Percentiles rank a stretch among this genome's conserved stretches.
Evolutionary conservation across 2,797 vertebrate species (phyloP).

Genomic region (Tapirus indicus): DNA sequence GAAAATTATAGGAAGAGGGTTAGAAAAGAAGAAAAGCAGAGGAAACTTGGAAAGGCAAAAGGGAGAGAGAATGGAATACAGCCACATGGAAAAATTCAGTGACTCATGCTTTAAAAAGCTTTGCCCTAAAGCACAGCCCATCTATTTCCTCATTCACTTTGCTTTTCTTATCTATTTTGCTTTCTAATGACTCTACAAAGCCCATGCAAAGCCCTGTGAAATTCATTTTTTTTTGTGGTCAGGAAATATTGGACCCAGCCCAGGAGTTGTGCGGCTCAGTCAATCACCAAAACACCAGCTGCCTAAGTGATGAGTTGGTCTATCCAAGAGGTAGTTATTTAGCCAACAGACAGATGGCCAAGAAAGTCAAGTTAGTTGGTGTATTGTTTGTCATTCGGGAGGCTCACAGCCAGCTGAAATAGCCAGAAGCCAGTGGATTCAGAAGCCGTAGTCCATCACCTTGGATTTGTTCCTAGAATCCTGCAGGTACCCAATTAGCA

Average conservation of each 20-base stretch:
- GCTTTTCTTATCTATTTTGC: conserved; percentile 51
- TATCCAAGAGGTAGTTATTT: conserved; percentile 74
- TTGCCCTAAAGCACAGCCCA: not conserved
- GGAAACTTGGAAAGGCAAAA: not conserved
- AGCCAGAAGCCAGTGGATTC: not conserved
- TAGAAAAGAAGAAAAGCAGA: not conserved
- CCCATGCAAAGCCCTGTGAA: conserved; percentile 20
- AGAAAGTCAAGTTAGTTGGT: conserved; percentile 54
- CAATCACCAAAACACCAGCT: conserved; percentile 78
- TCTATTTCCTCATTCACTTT: not conserved
- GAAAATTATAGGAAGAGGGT: not conserved
- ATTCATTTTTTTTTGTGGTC: conserved; percentile 31
- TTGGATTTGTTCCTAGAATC: conserved; percentile 55
- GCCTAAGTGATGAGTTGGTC: conserved; percentile 78
- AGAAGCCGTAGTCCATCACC: not conserved
- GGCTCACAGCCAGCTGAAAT: not conserved
- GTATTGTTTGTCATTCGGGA: conserved; percentile 15
- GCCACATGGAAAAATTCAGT: not conserved
- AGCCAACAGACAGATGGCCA: conserved; percentile 84
- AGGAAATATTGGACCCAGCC: conserved; percentile 73
- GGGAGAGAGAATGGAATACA: not conserved
- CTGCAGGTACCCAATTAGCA: conserved; percentile 51
- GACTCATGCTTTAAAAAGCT: not conserved
- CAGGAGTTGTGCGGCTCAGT: conserved; percentile 62
- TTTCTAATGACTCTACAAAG: conserved; percentile 37